Evolutionary conservation across 2,888 invertebrate species (phyloP), one percentile per base, ranked within the genome.

Genomic region (Apomyelois bistriatella): DNA sequence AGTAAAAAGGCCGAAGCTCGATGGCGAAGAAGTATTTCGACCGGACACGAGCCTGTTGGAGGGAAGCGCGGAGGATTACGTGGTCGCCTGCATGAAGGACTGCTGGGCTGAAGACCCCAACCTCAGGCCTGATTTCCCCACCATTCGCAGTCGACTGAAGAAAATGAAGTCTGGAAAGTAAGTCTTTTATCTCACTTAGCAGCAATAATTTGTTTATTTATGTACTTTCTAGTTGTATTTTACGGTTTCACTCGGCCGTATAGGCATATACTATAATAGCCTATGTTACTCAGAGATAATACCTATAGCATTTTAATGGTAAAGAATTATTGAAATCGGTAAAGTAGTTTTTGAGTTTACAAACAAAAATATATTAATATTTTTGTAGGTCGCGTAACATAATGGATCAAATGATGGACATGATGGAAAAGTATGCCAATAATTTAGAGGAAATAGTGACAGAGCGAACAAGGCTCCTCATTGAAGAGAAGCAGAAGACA

Each of bases 321-420:
- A n/a, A n/a, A n/a, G n/a, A n/a, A n/a, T n/a, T n/a, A n/a, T n/a
- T n/a, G n/a, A n/a, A n/a, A 28, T n/a, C n/a, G n/a, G n/a, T n/a
- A n/a, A n/a, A n/a, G n/a, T n/a, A n/a, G n/a, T n/a, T n/a, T n/a
- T n/a, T 5, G 8, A 32, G 3, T 32, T 1, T 32, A n/a, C n/a
- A n/a, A n/a, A n/a, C n/a, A n/a, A n/a, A n/a, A n/a, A n/a, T n/a
- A n/a, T n/a, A n/a, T n/a, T n/a, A n/a, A n/a, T n/a, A 9, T 32
- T 32, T 32, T 32, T 32, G 1, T 16, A 96, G 96, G 76, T 95
- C 92, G 71, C 93, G 95, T 70, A 97, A 97, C 79, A 97, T 98
- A 67, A 96, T 98, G 96, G 98, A 98, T 84, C 97, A 98, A 92
- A 97, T 98, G 97, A 97, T 98, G 95, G 95, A 96, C 69, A 97